These are phyloP conservation scores for Nephotettix cincticeps DNA, from an alignment of 1,140 invertebrate species.

Conservation along the genomic window DNA sequence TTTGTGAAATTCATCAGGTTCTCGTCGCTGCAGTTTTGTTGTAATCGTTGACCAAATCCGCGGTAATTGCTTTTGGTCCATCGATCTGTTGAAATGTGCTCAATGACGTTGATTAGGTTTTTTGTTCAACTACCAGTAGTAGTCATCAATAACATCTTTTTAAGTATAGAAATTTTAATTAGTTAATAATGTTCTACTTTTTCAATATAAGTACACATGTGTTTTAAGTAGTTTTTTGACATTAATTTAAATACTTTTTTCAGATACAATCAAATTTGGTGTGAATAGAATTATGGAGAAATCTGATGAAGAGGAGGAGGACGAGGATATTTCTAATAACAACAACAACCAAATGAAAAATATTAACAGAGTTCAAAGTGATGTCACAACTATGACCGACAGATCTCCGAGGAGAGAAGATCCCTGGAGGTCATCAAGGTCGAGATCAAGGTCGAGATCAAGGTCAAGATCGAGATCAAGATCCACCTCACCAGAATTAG, in stretches of 20 bases:
- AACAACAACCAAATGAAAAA: slow-evolving; percentile 31
- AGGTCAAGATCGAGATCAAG: slow-evolving; percentile 46
- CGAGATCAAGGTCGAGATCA: slow-evolving; percentile 45
- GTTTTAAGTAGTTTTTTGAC: no score
- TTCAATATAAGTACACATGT: no score
- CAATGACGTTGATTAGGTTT: no score
- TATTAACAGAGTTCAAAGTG: slow-evolving; percentile 49
- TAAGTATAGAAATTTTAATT: no score
- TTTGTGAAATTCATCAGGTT: slow-evolving; percentile 10
- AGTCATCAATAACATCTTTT: no score
- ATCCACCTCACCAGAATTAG: slow-evolving; percentile 65
- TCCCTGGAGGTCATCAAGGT: slow-evolving; percentile 40
- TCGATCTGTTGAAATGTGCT: background rate
- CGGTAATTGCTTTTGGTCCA: no score
- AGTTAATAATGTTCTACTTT: no score
- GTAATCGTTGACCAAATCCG: background rate
- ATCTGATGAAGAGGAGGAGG: slow-evolving; percentile 37
- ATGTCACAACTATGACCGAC: slow-evolving; percentile 56
- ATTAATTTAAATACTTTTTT: no score
- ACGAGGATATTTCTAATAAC: slow-evolving; percentile 26
- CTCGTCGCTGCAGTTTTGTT: background rate
- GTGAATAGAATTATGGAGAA: slow-evolving; percentile 61
- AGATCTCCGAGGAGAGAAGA: slow-evolving; percentile 40
- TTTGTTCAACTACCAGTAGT: no score
- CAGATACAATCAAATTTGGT: slow-evolving; percentile 72